Evolutionary conservation across 2,888 invertebrate genomes (phyloP).

Genomic region (Zaprionus bogoriensis): DNA sequence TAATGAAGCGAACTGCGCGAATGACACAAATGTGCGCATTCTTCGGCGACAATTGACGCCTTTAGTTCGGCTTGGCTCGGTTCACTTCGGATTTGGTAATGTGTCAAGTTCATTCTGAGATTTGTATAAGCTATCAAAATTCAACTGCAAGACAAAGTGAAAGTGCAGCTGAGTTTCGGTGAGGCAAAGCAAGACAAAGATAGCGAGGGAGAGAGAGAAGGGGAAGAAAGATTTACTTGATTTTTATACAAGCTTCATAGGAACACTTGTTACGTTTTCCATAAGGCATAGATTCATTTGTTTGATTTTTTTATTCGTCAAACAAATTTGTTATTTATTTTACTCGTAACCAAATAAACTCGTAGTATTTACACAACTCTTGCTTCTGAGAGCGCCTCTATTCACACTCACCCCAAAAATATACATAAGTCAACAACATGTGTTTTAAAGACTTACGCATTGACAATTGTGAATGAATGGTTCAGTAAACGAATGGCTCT

Average conservation of each 20-base stretch:
- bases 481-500: neutral
- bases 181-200: no score
- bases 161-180: conserved; percentile 1
- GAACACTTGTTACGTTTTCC: neutral
- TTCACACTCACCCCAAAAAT: neutral
- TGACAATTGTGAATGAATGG: conserved; percentile 18
- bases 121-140: conserved; percentile 35
- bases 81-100: conserved; percentile 28
- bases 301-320: conserved; percentile 1
- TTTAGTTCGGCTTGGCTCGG: conserved; percentile 2
- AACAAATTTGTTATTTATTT: conserved; percentile 18
- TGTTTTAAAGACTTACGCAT: conserved; percentile 45
- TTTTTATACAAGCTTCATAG: no score
- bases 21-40: conserved; percentile 13
- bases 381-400: neutral
- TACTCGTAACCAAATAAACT: conserved; percentile 2
- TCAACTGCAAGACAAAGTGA: no score
- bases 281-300: conserved; percentile 21
- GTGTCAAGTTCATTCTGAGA: conserved; percentile 63
- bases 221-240: no score
- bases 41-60: conserved; percentile 25
- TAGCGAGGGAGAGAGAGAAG: no score
- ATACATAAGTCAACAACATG: neutral
- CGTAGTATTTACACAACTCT: conserved; percentile 30
- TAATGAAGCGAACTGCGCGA: conserved; percentile 39